Conservation (phyloP, 2,888 invertebrate genomes). For the Timandra comae region DNA sequence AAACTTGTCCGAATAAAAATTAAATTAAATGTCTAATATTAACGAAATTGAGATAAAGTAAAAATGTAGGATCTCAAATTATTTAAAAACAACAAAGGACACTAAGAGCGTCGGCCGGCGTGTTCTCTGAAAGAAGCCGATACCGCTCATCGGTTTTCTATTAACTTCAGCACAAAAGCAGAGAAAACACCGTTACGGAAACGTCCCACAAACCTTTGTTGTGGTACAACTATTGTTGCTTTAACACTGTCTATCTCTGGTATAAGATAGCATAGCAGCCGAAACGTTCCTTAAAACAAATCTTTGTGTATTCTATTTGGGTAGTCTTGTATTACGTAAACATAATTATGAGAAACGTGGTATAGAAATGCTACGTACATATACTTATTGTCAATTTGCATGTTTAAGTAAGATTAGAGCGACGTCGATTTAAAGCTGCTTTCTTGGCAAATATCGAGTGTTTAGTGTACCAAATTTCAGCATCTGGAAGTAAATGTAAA, state of each 20-base stretch:
- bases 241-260: conserved; percentile 34
- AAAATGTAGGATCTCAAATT: conserved; percentile 13
- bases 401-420: neutral
- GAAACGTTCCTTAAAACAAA: too few relatives aligned
- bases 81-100: too few relatives aligned
- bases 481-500: conserved; percentile 10
- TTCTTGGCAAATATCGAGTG: neutral
- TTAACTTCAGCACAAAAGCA: conserved; percentile 53
- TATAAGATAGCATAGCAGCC: too few relatives aligned
- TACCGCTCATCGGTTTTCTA: conserved; percentile 51
- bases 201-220: conserved; percentile 61
- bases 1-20: conserved; percentile 10
- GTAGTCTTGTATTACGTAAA: too few relatives aligned
- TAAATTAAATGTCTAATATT: conserved; percentile 18
- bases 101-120: conserved; percentile 3
- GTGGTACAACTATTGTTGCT: conserved; percentile 55
- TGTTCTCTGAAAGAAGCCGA: conserved; percentile 41
- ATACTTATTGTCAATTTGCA: too few relatives aligned
- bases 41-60: conserved; percentile 11
- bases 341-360: too few relatives aligned
- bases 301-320: too few relatives aligned
- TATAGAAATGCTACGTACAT: too few relatives aligned
- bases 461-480: neutral
- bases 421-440: neutral
- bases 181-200: conserved; percentile 57